Percentiles rank a stretch among this genome's conserved stretches.
Conservation (phyloP, 2,888 invertebrate genomes). For the Zonitis immaculata region DNA sequence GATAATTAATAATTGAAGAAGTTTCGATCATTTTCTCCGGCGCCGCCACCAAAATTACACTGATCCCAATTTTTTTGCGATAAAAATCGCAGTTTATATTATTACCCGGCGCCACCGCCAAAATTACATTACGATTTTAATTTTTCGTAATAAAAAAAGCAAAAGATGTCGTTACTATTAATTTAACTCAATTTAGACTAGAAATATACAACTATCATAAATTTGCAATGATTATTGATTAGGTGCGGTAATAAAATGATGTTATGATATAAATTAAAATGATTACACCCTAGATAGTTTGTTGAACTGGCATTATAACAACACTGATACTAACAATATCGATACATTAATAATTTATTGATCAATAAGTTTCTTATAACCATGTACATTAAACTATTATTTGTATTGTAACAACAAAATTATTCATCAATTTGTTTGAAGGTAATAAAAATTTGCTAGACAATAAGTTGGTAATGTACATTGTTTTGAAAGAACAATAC, state of each 20-base stretch:
- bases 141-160: too few species aligned
- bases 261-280: background rate
- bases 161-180: background rate
- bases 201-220: background rate
- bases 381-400: too few species aligned
- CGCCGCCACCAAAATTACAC: too few species aligned
- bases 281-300: background rate
- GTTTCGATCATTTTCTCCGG: too few species aligned
- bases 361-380: background rate
- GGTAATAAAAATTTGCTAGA: conserved; percentile 40
- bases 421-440: conserved; percentile 2
- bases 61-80: too few species aligned
- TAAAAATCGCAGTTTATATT: too few species aligned
- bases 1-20: too few species aligned
- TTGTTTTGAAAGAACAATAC: conserved; percentile 40
- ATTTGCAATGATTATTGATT: background rate
- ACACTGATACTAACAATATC: background rate
- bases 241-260: background rate
- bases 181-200: background rate
- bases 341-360: background rate
- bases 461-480: conserved; percentile 38
- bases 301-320: background rate
- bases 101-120: background rate
- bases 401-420: too few species aligned
- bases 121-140: too few species aligned